These are phyloP conservation scores for Atopsyche davidsoni DNA, from an alignment of 1,140 invertebrate genomes.

Conservation along the genomic window DNA sequence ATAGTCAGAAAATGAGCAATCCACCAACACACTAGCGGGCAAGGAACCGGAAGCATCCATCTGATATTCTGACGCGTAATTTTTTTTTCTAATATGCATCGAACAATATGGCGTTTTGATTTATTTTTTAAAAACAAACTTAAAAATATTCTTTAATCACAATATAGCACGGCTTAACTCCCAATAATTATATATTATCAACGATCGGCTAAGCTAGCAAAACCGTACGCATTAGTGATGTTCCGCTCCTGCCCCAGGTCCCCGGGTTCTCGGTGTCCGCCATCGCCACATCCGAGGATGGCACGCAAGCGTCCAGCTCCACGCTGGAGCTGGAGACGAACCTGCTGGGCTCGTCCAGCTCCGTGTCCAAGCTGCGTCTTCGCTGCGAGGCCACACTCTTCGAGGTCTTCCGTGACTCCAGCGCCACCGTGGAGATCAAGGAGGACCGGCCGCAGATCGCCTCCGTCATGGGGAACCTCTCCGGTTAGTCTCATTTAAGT, in stretches of 20 bases:
- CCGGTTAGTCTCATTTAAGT: constrained; percentile 34
- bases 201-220: neutral
- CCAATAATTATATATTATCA: neutral
- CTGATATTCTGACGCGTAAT: too few relatives aligned
- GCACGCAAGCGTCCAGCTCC: constrained; percentile 42
- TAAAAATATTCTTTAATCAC: too few relatives aligned
- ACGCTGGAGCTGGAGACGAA: constrained; percentile 44
- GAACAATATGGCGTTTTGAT: too few relatives aligned
- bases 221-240: too few relatives aligned
- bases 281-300: constrained; percentile 44
- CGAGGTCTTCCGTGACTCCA: constrained; percentile 44
- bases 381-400: constrained; percentile 46
- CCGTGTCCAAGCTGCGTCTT: constrained; percentile 44
- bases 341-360: constrained; percentile 33
- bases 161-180: neutral
- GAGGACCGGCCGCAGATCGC: constrained; percentile 45
- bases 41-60: too few relatives aligned
- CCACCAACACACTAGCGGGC: too few relatives aligned
- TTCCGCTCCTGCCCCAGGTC: constrained; percentile 38
- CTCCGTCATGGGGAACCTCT: constrained; percentile 44
- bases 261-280: constrained; percentile 46
- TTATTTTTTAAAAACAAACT: too few relatives aligned
- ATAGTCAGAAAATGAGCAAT: too few relatives aligned
- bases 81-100: too few relatives aligned
- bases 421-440: constrained; percentile 42